Base-by-base conservation (phyloP, 2,888 invertebrate genomes). In the Horisme vitalbata region DNA sequence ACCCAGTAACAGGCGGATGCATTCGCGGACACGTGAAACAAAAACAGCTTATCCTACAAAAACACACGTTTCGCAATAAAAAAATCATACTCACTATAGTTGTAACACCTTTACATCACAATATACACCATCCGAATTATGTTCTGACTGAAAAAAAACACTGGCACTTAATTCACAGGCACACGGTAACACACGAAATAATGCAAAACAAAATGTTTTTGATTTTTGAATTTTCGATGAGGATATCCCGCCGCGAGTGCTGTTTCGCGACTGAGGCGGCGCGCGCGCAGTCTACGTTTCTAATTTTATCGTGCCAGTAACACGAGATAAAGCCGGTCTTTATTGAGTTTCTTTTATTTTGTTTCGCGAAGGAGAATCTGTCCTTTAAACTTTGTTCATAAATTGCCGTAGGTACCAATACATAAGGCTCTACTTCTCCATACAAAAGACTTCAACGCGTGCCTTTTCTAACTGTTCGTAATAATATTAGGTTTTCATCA, bases 251-350 rank as follows among this genome's bases (percentile, higher is more conserved):
- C 60, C 61, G 64, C 70, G 64, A 62, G 69, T 64, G 71, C 63
- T 62, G 38, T 51, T 51, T 64, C 62, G 65, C 65, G 70, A 72
- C 73, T 71, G 67, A 61, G 58, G 52, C 54, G 39, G 62, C 59
- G 62, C 65, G 61, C 58, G 58, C 61, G 61, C 60, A 26, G 28
- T 33, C 49, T 38, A 48, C 75, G 74, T 76, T 81, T 86, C 87
- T 88, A 89, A 87, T 84, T 88, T 85, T 87, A 83, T 82, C 86
- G 75, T 68, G 71, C 76, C 73, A 85, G 88, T 89, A 88, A 88
- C 77, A 85, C 85, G 87, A 87, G 86, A 87, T 89, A 87, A 85
- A 84, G 79, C 75, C 75, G 75, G 76, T 80, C 82, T 85, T 87
- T 84, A 83, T 81, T 76, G 75, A 75, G 69, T 68, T 72, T 71